A percentile compares a stretch with the other conserved stretches of the same genome.
These are phyloP conservation scores for Sarcophaga bullata DNA, from an alignment of 1,140 invertebrate species.

Conservation along the genomic window DNA sequence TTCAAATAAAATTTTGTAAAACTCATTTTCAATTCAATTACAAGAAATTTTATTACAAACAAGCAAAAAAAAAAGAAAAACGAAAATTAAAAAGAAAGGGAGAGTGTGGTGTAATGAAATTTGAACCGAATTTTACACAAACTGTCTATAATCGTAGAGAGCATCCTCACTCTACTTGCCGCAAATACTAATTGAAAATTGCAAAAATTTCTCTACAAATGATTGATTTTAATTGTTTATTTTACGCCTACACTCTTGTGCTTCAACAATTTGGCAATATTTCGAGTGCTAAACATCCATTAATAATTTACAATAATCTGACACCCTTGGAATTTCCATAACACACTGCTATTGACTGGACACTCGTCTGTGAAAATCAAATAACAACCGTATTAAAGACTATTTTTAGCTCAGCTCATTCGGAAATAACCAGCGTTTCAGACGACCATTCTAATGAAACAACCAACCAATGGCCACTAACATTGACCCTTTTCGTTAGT, in stretches of 20 bases:
- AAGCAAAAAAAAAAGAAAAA: too few species aligned
- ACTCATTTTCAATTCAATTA: conserved; percentile 19
- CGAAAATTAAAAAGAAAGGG: too few species aligned
- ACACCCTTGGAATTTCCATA: conserved; percentile 9
- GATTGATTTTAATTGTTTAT: conserved; percentile 21
- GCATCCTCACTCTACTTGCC: not conserved
- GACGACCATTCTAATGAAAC: not conserved
- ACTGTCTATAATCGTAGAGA: not conserved
- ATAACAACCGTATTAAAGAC: not conserved
- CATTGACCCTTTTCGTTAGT: not conserved
- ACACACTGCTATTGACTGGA: not conserved
- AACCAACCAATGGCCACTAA: not conserved
- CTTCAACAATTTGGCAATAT: not conserved
- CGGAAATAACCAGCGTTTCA: not conserved
- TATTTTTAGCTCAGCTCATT: not conserved
- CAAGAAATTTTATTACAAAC: not conserved
- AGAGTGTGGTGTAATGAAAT: too few species aligned
- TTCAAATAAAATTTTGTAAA: not conserved
- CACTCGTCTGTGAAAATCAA: not conserved
- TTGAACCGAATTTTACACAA: too few species aligned
- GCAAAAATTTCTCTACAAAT: conserved; percentile 1
- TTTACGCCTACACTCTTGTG: not conserved
- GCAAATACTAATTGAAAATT: not conserved
- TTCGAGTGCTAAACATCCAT: conserved; percentile 3
- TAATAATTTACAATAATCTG: conserved; percentile 12